Percentiles rank a stretch among this genome's conserved stretches.
phyloP scores from a whole-genome alignment of 2,797 vertebrate genomes.

The Otolemur crassicaudatus region DNA sequence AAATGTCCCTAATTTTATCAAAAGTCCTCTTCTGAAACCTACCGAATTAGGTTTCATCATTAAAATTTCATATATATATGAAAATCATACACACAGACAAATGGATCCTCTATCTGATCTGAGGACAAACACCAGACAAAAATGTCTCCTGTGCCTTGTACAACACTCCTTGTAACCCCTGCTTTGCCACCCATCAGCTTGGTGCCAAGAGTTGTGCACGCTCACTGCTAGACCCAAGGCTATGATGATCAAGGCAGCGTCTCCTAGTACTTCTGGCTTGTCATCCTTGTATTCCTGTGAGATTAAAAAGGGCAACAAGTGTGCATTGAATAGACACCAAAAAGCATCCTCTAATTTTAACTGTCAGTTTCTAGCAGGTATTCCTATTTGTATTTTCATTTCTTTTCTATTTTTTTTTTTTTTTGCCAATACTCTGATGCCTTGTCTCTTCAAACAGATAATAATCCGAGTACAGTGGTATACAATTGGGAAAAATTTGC shows the following conservation, averaged over 20 bases:
- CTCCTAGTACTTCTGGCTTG: background rate
- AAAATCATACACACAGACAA: background rate
- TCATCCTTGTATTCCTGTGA: background rate
- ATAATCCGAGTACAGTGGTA: background rate
- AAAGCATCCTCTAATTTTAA: background rate
- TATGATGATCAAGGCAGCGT: background rate
- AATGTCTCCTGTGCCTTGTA: background rate
- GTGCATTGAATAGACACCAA: background rate
- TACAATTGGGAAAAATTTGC: background rate
- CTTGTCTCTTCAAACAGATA: background rate
- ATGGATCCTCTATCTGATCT: background rate
- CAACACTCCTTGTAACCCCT: background rate
- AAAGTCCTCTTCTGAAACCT: background rate
- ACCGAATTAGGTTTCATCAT: background rate
- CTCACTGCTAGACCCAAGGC: background rate
- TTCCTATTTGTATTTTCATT: background rate
- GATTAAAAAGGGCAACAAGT: background rate
- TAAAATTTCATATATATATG: background rate
- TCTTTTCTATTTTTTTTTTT: background rate
- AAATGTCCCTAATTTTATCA: background rate
- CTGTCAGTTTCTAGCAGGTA: background rate
- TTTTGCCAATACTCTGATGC: background rate
- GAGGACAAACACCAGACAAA: background rate
- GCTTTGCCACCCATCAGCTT: background rate
- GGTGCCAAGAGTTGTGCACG: background rate